phyloP scores from a whole-genome alignment of 2,888 invertebrate species.

The Dorcus parallelipipedus region DNA sequence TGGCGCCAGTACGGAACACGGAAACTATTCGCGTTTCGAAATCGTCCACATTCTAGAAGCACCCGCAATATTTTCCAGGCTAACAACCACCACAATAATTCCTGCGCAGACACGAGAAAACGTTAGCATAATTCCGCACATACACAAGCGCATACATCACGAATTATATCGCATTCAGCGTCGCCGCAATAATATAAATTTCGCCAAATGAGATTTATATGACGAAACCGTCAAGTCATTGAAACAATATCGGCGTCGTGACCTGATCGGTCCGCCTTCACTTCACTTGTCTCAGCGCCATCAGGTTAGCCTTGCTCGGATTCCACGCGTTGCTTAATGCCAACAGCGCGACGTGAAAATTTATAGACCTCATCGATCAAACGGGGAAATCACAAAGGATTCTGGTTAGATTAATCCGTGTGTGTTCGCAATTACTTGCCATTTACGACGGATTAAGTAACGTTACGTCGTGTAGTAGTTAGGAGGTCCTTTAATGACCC shows the following conservation, averaged over 20 bases:
- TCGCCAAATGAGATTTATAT: slow-evolving; percentile 24
- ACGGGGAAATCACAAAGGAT: not conserved
- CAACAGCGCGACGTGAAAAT: not conserved
- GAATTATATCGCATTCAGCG: slow-evolving; percentile 2
- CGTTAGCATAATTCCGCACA: not conserved
- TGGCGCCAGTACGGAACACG: not conserved
- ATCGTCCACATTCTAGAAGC: not conserved
- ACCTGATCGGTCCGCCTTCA: slow-evolving; percentile 31
- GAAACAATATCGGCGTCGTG: slow-evolving; percentile 33
- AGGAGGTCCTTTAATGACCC: too few species aligned
- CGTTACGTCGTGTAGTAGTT: not conserved
- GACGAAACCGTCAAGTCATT: slow-evolving; percentile 32
- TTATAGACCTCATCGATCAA: slow-evolving; percentile 6
- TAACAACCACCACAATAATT: not conserved
- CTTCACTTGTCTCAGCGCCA: slow-evolving; percentile 30
- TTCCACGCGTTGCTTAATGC: slow-evolving; percentile 22
- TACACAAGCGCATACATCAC: not conserved
- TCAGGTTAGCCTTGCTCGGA: slow-evolving; percentile 29
- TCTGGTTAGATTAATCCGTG: not conserved
- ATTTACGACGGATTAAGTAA: not conserved
- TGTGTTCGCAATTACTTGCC: not conserved
- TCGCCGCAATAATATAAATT: slow-evolving; percentile 20
- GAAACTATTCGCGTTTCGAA: not conserved
- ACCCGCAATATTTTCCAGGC: not conserved
- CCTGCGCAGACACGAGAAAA: not conserved